These are phyloP conservation scores for Hypocryptadius cinnamomeus DNA, from an alignment of 2,113 vertebrate genomes.

Conservation along the genomic window DNA sequence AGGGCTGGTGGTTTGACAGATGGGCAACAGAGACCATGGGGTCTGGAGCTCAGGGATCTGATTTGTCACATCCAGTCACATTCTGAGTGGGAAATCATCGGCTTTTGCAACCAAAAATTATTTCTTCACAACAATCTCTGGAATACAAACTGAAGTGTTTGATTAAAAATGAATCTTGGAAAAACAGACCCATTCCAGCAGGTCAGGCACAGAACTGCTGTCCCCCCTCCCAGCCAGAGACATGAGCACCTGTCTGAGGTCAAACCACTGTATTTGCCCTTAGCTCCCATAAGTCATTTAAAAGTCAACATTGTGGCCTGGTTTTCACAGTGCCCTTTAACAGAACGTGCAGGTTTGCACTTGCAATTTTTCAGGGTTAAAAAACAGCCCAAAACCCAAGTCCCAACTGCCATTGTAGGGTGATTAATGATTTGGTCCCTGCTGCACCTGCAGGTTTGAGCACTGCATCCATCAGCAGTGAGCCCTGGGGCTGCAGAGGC, in stretches of 20 bases:
- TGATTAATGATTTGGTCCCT: conserved; percentile 1
- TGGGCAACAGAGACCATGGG: rapidly evolving
- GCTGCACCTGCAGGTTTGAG: not conserved
- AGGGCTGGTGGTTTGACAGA: not conserved
- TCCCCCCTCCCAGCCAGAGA: not conserved
- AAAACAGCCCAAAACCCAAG: not conserved
- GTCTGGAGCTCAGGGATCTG: not conserved
- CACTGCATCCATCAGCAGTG: not conserved
- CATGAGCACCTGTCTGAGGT: not conserved
- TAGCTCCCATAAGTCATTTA: not conserved
- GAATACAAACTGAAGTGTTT: not conserved
- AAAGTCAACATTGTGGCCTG: not conserved
- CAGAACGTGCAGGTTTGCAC: not conserved
- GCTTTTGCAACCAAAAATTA: not conserved
- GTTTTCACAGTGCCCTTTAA: not conserved
- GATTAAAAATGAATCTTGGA: not conserved
- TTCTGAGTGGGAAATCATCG: not conserved
- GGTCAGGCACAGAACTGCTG: not conserved
- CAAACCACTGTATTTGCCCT: not conserved
- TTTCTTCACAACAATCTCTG: not conserved
- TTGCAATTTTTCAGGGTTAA: not conserved
- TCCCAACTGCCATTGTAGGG: not conserved
- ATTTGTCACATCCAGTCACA: not conserved
- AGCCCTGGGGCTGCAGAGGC: not conserved
- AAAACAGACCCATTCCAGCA: not conserved